Evolutionary conservation across 1,140 invertebrate species (phyloP).

Genomic region (Amphibalanus amphitrite): DNA sequence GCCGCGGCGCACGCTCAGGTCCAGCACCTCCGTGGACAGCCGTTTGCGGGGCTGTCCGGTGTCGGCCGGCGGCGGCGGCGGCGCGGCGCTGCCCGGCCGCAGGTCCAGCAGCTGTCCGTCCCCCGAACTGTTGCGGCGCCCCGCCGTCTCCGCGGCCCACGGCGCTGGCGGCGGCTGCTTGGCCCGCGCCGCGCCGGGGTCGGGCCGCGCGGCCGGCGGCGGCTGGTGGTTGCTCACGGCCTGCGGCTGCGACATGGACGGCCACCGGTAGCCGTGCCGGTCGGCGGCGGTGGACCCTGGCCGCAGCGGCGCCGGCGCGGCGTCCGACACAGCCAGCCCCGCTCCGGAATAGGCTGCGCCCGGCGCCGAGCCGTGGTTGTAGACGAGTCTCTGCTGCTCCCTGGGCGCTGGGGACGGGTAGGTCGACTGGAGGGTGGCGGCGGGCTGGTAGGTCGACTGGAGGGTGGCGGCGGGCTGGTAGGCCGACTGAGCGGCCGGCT

Average conservation of each 20-base stretch:
- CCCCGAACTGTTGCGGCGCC: background rate
- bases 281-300: background rate
- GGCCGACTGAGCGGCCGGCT: conserved; percentile 44
- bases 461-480: too few species aligned
- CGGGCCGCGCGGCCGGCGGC: too few species aligned
- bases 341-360: background rate
- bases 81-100: background rate
- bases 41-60: background rate
- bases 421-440: too few species aligned
- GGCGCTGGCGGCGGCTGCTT: background rate
- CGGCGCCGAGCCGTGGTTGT: conserved; percentile 15
- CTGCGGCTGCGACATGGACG: background rate
- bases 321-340: conserved; percentile 8
- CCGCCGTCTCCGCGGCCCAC: too few species aligned
- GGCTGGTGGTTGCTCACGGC: background rate
- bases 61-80: background rate
- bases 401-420: conserved; percentile 83
- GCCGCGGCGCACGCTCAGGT: background rate
- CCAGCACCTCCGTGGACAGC: background rate
- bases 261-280: background rate
- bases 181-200: background rate
- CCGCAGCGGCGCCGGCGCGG: conserved; percentile 9
- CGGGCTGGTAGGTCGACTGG: conserved; percentile 54
- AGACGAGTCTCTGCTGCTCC: conserved; percentile 84
- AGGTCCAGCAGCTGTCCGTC: background rate